Conservation (phyloP, 2,888 invertebrate species). For the Arrhopalites spinosus region DNA sequence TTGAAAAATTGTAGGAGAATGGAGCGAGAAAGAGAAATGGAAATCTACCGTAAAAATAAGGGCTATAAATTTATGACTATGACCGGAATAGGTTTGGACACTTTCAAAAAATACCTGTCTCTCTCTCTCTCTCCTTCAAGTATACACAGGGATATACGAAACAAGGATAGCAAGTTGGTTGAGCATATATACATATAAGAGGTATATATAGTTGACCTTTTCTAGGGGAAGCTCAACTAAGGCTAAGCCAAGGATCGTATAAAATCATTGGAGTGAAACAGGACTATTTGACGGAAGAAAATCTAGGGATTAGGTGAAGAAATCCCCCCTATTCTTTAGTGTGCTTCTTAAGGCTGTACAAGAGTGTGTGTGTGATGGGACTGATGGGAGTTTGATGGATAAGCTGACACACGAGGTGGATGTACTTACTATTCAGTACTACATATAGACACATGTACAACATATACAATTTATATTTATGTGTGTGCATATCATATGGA, state of each 20-base stretch:
- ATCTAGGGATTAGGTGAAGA: constrained; percentile 30
- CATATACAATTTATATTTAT: no score
- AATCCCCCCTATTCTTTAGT: constrained; percentile 17
- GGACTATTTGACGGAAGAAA: constrained; percentile 23
- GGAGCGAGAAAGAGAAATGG: constrained; percentile 17
- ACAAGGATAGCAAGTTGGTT: background rate
- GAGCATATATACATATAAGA: background rate
- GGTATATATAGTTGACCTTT: constrained; percentile 31
- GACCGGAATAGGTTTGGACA: constrained; percentile 17
- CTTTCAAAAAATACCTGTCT: constrained; percentile 15
- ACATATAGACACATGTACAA: no score
- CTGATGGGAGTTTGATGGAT: constrained; percentile 31
- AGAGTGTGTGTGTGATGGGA: constrained; percentile 17
- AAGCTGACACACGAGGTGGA: constrained; percentile 31
- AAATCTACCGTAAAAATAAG: constrained; percentile 36
- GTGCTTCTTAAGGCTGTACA: no score
- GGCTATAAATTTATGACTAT: constrained; percentile 38
- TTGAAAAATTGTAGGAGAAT: constrained; percentile 3
- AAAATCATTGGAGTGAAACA: constrained; percentile 38
- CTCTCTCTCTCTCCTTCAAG: background rate
- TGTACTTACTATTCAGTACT: background rate
- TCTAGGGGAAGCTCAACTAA: constrained; percentile 29
- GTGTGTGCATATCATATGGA: background rate
- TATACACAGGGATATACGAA: background rate
- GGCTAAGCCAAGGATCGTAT: constrained; percentile 30